These are phyloP conservation scores for Poicephalus gulielmi DNA, from an alignment of 2,113 vertebrate species.

Conservation along the genomic window DNA sequence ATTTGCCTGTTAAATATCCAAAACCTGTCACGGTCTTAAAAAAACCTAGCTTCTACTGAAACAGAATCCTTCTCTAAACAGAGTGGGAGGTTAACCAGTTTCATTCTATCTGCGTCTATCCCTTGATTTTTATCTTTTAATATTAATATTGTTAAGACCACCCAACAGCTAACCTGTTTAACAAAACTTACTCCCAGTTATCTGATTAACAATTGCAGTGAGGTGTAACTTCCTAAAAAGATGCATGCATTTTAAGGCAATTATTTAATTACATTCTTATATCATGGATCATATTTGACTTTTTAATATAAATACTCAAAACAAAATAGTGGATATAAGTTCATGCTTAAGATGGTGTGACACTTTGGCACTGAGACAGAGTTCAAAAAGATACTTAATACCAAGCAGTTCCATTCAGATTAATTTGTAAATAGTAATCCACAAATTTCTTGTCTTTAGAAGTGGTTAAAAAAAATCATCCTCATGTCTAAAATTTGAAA, in stretches of 20 bases:
- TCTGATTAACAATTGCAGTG: conserved; percentile 77
- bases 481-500: not conserved
- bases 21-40: conserved; percentile 54
- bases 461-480: not conserved
- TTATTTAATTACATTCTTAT: conserved; percentile 44
- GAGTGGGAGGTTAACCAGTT: conserved; percentile 68
- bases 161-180: conserved; percentile 85
- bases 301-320: conserved; percentile 38
- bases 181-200: conserved; percentile 83
- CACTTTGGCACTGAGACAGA: not conserved
- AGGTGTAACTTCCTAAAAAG: conserved; percentile 78
- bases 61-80: conserved; percentile 73
- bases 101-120: conserved; percentile 51
- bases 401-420: not conserved
- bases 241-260: conserved; percentile 43
- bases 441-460: not conserved
- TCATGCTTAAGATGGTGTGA: not conserved
- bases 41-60: conserved; percentile 58
- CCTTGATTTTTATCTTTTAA: conserved; percentile 89
- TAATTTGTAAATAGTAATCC: not conserved
- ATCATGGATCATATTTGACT: not conserved
- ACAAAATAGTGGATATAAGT: not conserved
- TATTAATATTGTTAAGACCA: conserved; percentile 92
- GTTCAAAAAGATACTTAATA: not conserved
- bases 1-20: conserved; percentile 43